Evolutionary conservation across 2,888 invertebrate genomes (phyloP).

Genomic region (Tipula unca): DNA sequence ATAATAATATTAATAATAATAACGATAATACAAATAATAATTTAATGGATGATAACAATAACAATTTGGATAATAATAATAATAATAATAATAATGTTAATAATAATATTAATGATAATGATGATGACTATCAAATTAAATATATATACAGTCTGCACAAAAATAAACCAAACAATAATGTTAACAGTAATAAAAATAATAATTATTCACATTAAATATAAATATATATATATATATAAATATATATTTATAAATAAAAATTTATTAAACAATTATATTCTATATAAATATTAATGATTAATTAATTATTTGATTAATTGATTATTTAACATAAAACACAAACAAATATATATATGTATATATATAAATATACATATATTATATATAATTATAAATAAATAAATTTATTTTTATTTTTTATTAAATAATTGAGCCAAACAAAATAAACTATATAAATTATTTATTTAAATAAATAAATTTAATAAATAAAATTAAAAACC

Average conservation of each 20-base stretch:
- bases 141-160: constrained; percentile 37
- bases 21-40: background rate
- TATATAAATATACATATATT: background rate
- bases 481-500: constrained; percentile 15
- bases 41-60: constrained; percentile 23
- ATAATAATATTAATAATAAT: background rate
- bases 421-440: constrained; percentile 23
- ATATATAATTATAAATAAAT: constrained; percentile 20
- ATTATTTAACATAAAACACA: background rate
- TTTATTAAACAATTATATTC: background rate
- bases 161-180: constrained; percentile 26
- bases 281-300: background rate
- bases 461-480: constrained; percentile 25
- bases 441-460: constrained; percentile 27
- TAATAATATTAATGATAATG: constrained; percentile 26
- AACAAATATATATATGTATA: background rate
- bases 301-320: background rate
- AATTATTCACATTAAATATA: constrained; percentile 17
- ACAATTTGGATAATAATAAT: constrained; percentile 25
- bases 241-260: too few relatives aligned
- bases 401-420: constrained; percentile 23
- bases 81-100: constrained; percentile 25
- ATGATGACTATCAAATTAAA: constrained; percentile 33
- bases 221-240: background rate
- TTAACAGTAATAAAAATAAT: constrained; percentile 1